A percentile compares a stretch with the other conserved stretches of the same genome.
phyloP scores from a whole-genome alignment of 2,113 vertebrate genomes.

The Phrynocephalus versicolor region DNA sequence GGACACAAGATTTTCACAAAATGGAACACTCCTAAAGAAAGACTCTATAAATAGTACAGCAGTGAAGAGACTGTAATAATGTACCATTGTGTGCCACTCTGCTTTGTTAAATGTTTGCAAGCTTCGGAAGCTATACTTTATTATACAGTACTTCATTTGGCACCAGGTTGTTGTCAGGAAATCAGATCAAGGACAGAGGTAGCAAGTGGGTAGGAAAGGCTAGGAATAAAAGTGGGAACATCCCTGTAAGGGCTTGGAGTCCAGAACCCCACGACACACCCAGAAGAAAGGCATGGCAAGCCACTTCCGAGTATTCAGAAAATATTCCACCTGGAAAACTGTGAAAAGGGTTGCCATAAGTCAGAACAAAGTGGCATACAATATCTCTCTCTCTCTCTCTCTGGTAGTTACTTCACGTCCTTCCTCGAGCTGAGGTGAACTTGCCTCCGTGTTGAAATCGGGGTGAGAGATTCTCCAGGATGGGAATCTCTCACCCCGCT shows the following conservation, averaged over 20 bases:
- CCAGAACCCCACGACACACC: too few species aligned
- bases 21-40: neutral
- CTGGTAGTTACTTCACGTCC: too few species aligned
- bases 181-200: neutral
- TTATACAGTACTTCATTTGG: neutral
- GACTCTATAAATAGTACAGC: accelerated
- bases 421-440: too few species aligned
- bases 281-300: too few species aligned
- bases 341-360: too few species aligned
- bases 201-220: neutral
- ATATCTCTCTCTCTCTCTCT: neutral
- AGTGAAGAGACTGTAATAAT: neutral
- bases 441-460: too few species aligned
- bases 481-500: too few species aligned
- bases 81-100: neutral
- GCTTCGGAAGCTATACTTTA: neutral
- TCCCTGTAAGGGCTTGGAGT: neutral
- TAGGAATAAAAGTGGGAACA: neutral
- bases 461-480: too few species aligned
- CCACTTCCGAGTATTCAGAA: too few species aligned
- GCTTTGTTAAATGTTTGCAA: neutral
- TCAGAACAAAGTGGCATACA: neutral
- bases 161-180: neutral
- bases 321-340: too few species aligned
- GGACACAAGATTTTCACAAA: neutral